Evolutionary conservation across 2,113 vertebrate species (phyloP).

Genomic region (Sceloporus undulatus): DNA sequence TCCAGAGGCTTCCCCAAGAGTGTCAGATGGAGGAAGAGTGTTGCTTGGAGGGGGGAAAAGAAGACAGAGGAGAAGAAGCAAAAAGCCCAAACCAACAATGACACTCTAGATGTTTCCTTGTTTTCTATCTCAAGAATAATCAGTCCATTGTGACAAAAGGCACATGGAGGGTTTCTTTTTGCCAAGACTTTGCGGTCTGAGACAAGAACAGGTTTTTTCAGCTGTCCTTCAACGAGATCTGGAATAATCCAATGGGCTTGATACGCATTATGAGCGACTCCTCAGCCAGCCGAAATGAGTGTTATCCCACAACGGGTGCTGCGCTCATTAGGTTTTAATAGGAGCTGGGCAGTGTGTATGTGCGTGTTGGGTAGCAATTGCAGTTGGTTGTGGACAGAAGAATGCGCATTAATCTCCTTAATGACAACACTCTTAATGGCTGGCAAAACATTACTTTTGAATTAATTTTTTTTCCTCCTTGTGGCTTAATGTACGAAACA

Average conservation of each 20-base stretch:
- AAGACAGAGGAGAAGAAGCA: constrained; percentile 37
- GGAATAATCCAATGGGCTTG: constrained; percentile 69
- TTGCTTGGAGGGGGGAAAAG: constrained; percentile 44
- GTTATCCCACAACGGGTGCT: constrained; percentile 70
- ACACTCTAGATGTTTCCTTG: constrained; percentile 62
- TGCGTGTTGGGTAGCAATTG: constrained; percentile 57
- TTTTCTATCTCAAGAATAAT: constrained; percentile 68
- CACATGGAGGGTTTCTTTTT: constrained; percentile 35
- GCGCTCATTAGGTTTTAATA: constrained; percentile 80
- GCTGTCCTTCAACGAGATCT: constrained; percentile 66
- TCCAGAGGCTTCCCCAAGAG: constrained; percentile 33
- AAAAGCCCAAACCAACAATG: constrained; percentile 35
- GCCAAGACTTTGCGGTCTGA: constrained; percentile 46
- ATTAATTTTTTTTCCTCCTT: constrained; percentile 65
- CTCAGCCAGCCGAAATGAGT: constrained; percentile 61
- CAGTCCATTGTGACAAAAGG: constrained; percentile 66
- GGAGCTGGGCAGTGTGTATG: constrained; percentile 62
- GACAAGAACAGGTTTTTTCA: constrained; percentile 52
- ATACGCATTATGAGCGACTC: constrained; percentile 62
- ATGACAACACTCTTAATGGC: constrained; percentile 78
- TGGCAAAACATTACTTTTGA: constrained; percentile 81
- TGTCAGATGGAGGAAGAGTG: constrained; percentile 57
- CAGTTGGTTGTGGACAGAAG: constrained; percentile 75
- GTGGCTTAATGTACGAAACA: constrained; percentile 62
- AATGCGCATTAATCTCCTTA: constrained; percentile 81